A percentile compares a stretch with the other conserved stretches of the same genome.
phyloP scores from a whole-genome alignment of 1,140 invertebrate genomes.

The Drosophila orosa region DNA sequence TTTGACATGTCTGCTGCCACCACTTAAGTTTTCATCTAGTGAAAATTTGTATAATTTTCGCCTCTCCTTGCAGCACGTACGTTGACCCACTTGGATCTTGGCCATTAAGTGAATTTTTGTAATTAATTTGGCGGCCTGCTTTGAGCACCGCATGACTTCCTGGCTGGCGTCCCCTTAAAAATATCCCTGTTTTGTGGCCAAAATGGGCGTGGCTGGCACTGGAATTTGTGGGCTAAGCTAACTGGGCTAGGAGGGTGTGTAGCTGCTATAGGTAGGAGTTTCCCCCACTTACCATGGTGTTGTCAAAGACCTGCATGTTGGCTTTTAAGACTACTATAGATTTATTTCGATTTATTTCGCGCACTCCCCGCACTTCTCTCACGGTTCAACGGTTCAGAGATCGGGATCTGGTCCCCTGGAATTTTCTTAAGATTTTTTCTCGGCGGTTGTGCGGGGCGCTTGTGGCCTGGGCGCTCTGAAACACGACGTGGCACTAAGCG shows the following conservation, averaged over 20 bases:
- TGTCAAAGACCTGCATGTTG: conserved; percentile 81
- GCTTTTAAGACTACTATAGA: too few relatives aligned
- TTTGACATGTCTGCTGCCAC: conserved; percentile 11
- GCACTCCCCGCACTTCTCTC: conserved; percentile 57
- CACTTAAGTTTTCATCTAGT: conserved; percentile 30
- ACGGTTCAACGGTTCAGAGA: conserved; percentile 7
- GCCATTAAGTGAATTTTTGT: conserved; percentile 78
- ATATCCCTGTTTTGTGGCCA: conserved; percentile 34
- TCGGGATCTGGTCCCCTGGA: conserved; percentile 9
- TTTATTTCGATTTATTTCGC: not conserved
- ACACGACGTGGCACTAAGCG: conserved; percentile 77
- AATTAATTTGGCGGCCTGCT: conserved; percentile 71
- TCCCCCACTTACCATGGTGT: conserved; percentile 75
- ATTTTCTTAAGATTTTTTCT: not conserved
- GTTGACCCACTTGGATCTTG: conserved; percentile 78
- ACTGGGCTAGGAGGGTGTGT: conserved; percentile 59
- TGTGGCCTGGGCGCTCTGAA: conserved; percentile 72
- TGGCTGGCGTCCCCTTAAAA: conserved; percentile 9
- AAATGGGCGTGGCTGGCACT: conserved; percentile 45
- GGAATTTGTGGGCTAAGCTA: conserved; percentile 69
- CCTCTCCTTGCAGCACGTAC: conserved; percentile 32
- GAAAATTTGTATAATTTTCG: conserved; percentile 23
- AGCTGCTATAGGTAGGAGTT: conserved; percentile 2
- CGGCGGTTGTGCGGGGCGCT: conserved; percentile 39
- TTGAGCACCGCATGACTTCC: conserved; percentile 51